phyloP scores from a whole-genome alignment of 2,113 vertebrate species.

The Piprites chloris region DNA sequence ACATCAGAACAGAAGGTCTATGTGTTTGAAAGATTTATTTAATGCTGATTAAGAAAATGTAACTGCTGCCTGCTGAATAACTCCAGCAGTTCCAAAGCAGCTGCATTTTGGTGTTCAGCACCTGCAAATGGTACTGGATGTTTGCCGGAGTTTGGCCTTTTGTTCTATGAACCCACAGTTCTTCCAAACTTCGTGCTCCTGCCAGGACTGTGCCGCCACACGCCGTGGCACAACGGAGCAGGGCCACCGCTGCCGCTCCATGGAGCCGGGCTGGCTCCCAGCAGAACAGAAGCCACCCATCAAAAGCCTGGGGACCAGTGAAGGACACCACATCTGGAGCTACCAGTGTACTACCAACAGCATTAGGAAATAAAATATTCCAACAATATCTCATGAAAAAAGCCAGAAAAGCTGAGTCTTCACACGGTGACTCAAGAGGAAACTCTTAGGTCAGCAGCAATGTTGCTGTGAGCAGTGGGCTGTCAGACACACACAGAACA shows the following conservation, averaged over 20 bases:
- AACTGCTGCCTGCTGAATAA: neutral
- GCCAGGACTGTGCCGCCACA: neutral
- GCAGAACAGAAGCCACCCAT: neutral
- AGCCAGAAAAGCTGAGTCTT: conserved; percentile 34
- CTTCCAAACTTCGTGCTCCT: neutral
- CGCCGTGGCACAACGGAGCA: rapidly evolving
- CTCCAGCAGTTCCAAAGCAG: neutral
- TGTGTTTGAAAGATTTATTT: neutral
- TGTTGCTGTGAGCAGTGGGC: neutral
- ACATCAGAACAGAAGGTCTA: neutral
- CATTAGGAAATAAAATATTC: neutral
- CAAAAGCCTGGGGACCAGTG: neutral
- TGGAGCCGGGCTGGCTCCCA: neutral
- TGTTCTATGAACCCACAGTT: neutral
- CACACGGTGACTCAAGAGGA: conserved; percentile 7
- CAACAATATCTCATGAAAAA: neutral
- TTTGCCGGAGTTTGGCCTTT: neutral
- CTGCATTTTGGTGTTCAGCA: neutral
- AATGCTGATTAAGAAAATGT: neutral
- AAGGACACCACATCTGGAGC: neutral
- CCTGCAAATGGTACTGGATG: neutral
- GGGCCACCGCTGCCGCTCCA: rapidly evolving
- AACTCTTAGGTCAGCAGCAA: conserved; percentile 39
- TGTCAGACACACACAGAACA: neutral
- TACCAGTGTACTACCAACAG: neutral